Evolutionary conservation across 2,113 vertebrate species (phyloP).

Genomic region (Poeciliopsis prolifica): DNA sequence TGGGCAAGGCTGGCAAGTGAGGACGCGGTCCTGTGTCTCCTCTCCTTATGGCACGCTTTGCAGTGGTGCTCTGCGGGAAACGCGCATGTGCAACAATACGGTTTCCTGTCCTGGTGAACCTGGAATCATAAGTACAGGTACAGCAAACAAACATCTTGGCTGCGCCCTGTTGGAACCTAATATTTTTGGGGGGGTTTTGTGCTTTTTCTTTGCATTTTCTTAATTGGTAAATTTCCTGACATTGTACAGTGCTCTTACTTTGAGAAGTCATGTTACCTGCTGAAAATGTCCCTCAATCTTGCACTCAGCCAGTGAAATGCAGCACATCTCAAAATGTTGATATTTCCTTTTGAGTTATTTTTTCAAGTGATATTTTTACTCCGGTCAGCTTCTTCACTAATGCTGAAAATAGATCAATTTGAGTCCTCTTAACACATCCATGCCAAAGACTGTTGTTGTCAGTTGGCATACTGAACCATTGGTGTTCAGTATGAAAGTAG

Average conservation of each 20-base stretch:
- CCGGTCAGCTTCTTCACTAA: not conserved
- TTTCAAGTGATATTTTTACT: no score
- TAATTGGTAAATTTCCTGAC: no score
- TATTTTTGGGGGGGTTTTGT: no score
- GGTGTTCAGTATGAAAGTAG: not conserved
- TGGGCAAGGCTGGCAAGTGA: slow-evolving; percentile 95
- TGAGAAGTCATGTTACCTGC: no score
- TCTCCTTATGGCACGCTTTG: slow-evolving; percentile 97
- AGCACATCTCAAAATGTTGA: no score
- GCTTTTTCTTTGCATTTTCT: no score
- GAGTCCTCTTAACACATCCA: not conserved
- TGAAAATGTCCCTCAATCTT: no score
- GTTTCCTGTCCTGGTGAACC: slow-evolving; percentile 91
- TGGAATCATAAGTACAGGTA: slow-evolving; percentile 78
- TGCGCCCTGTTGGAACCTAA: not conserved
- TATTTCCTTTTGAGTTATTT: no score
- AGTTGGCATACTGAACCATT: not conserved
- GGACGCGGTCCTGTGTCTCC: slow-evolving; percentile 95
- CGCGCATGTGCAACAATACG: slow-evolving; percentile 94
- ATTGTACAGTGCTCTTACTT: no score
- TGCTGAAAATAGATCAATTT: not conserved
- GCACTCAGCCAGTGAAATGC: no score
- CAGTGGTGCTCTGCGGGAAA: slow-evolving; percentile 94
- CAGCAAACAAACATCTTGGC: not conserved
- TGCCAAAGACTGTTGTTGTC: not conserved